Evolutionary conservation across 1,140 invertebrate genomes (phyloP), one percentile per base, ranked within the genome.

Genomic region (Phthorimaea operculella): DNA sequence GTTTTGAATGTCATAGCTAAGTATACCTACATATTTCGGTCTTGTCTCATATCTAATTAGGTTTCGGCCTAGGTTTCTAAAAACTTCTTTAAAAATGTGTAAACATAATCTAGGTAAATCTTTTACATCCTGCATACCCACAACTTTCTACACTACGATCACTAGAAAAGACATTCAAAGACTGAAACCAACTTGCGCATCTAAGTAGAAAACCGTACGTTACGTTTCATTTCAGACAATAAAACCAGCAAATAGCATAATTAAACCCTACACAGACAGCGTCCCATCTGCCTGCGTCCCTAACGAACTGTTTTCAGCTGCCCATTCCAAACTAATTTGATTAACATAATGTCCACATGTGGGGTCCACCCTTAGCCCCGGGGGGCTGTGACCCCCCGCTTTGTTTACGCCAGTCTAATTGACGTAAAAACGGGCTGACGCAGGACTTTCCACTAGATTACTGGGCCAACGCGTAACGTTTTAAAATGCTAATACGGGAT

Each of bases 401-500:
- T 39, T 39, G 36, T 39, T 39, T 39, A 39, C 36, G 36, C 10
- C 10, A 39, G 10, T 39, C 36, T 39, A 39, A 39, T 39, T 39
- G 36, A 39, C 36, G 36, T 39, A 39, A 39, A 39, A 39, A 39
- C 36, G 36, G 36, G 36, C 10, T 39, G 36, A 39, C 36, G 36
- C n/a, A 39, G 36, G n/a, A 39, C n/a, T 39, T 39, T 39, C 36
- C 36, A 39, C 36, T n/a, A n/a, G 36, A 39, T 39, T 39, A 39
- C 10, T 39, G 36, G 36, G n/a, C 10, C 36, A 10, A 39, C 36
- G 36, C 36, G n/a, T 12, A 39, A n/a, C 36, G 36, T 39, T 39
- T 39, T 39, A 39, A 39, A 39, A 39, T 39, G 36, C 36, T 39
- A 39, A 39, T 39, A 9, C 8, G 36, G n/a, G 36, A 39, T 39